phyloP scores from a whole-genome alignment of 1,140 invertebrate species.

The Drosophila mojavensis region DNA sequence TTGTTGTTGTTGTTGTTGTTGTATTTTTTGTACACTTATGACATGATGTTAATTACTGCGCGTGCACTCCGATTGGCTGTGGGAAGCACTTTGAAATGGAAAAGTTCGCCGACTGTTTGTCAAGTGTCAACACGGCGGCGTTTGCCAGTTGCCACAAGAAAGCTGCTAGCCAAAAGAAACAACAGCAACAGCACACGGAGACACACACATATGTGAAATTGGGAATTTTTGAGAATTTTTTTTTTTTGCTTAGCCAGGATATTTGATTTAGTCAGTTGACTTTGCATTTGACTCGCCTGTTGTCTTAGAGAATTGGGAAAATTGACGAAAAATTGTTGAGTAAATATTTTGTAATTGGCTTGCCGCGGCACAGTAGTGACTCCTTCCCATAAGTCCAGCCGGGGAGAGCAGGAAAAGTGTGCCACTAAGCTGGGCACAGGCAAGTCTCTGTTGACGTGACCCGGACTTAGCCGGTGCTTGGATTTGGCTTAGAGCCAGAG shows the following conservation, averaged over 20 bases:
- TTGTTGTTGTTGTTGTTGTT: conserved; percentile 41
- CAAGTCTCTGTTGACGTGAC: conserved; percentile 1
- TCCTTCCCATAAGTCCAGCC: conserved; percentile 11
- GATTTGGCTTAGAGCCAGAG: conserved; percentile 26
- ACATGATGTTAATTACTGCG: conserved; percentile 80
- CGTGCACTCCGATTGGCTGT: conserved; percentile 47
- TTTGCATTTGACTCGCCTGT: conserved; percentile 30
- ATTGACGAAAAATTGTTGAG: conserved; percentile 52
- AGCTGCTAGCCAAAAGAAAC: conserved; percentile 33
- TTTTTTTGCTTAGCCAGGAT: conserved; percentile 32
- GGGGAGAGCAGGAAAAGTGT: conserved; percentile 15
- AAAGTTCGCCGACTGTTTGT: conserved; percentile 54
- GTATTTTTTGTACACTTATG: conserved; percentile 73
- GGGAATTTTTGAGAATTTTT: not conserved
- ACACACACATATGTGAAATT: conserved; percentile 18
- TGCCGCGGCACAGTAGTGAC: conserved; percentile 42
- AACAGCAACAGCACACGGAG: conserved; percentile 4
- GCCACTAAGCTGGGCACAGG: conserved; percentile 25
- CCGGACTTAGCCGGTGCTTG: conserved; percentile 25
- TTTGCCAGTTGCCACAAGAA: conserved; percentile 36
- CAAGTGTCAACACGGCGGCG: conserved; percentile 41
- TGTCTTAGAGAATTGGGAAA: conserved; percentile 52
- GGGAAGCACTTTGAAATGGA: conserved; percentile 51
- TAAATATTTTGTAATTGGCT: conserved; percentile 75
- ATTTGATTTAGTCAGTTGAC: conserved; percentile 45